Evolutionary conservation across 2,888 invertebrate species (phyloP).

Genomic region (Drosophila prostipennis): DNA sequence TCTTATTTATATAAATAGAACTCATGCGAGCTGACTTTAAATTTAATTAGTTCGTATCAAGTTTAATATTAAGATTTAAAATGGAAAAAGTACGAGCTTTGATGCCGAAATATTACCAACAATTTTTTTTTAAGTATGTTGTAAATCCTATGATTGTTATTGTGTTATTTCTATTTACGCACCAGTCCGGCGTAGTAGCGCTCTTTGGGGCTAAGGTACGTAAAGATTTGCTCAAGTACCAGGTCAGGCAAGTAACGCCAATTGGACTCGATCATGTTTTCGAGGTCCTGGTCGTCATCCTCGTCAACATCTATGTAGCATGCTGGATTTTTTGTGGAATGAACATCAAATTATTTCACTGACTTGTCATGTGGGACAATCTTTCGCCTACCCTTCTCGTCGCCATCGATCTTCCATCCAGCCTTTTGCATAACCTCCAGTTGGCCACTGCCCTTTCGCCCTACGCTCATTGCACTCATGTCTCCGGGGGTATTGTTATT

Average conservation of each 20-base stretch:
- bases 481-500: constrained; percentile 5
- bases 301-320: constrained; percentile 85
- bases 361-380: no score
- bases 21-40: background rate
- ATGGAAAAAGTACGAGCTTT: no score
- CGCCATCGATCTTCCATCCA: constrained; percentile 76
- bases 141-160: no score
- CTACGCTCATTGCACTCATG: constrained; percentile 51
- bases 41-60: no score
- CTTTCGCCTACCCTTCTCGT: constrained; percentile 73
- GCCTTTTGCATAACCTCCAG: constrained; percentile 68
- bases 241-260: constrained; percentile 90
- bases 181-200: constrained; percentile 91
- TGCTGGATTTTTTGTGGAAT: constrained; percentile 75
- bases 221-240: constrained; percentile 89
- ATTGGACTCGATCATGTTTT: constrained; percentile 72
- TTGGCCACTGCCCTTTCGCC: constrained; percentile 55
- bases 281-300: constrained; percentile 77
- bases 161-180: constrained; percentile 76
- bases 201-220: constrained; percentile 88
- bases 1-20: background rate
- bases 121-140: no score
- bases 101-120: no score
- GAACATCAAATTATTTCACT: background rate
- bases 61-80: no score